Conservation (phyloP, 2,888 invertebrate species). For the Tipula lateralis region DNA sequence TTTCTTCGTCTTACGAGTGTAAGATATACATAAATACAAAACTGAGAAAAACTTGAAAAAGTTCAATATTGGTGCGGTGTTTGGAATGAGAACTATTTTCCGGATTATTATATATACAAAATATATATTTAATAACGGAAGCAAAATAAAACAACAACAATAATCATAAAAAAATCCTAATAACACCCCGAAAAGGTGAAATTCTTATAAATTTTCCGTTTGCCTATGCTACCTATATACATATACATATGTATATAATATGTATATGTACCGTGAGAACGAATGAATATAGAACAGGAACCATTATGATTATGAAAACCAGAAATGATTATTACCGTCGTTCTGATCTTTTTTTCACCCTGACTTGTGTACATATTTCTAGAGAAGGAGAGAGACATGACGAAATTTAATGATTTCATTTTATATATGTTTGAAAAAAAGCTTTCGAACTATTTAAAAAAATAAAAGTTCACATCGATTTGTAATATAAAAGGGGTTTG, state of each 20-base stretch:
- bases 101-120: background rate
- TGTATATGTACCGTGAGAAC: background rate
- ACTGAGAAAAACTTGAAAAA: background rate
- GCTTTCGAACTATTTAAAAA: background rate
- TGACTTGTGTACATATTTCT: background rate
- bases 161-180: background rate
- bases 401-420: background rate
- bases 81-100: slow-evolving; percentile 24
- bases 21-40: background rate
- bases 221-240: background rate
- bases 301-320: slow-evolving; percentile 4
- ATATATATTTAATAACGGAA: background rate
- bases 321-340: background rate
- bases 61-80: background rate
- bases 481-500: background rate
- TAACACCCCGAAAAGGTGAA: background rate
- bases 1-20: background rate
- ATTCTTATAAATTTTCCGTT: background rate
- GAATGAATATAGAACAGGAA: background rate
- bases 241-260: too few relatives aligned
- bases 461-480: background rate
- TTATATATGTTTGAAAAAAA: background rate
- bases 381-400: background rate
- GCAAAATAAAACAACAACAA: background rate
- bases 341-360: background rate